Evolutionary conservation across 2,797 vertebrate species (phyloP).

Genomic region (Tympanoctomys barrerae): DNA sequence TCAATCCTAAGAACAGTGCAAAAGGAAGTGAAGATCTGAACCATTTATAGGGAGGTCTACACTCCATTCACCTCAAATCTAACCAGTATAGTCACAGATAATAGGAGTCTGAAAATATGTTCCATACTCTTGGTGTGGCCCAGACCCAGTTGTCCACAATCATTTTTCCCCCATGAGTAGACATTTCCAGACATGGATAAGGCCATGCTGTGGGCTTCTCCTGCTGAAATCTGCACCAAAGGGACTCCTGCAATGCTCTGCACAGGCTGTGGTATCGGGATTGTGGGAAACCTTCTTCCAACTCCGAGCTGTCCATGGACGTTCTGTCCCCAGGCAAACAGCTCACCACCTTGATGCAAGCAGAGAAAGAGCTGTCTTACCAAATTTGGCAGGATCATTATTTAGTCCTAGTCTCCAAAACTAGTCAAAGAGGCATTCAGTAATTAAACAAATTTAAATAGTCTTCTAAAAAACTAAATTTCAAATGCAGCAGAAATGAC

Average conservation of each 20-base stretch:
- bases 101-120: conserved; percentile 20
- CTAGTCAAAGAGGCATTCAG: too few species aligned
- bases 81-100: not conserved
- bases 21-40: not conserved
- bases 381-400: not conserved
- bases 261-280: conserved; percentile 69
- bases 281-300: not conserved
- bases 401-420: too few species aligned
- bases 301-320: conserved; percentile 84
- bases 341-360: conserved; percentile 84
- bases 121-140: conserved; percentile 85
- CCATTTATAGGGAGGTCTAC: not conserved
- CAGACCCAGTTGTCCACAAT: conserved; percentile 87
- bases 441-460: too few species aligned
- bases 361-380: conserved; percentile 31
- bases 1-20: not conserved
- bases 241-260: conserved; percentile 80
- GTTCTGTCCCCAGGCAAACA: conserved; percentile 88
- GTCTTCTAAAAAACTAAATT: not conserved
- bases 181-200: conserved; percentile 87
- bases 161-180: conserved; percentile 88
- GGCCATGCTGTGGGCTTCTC: conserved; percentile 83
- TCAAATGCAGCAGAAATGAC: not conserved
- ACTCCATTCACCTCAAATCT: not conserved
- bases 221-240: conserved; percentile 86